Percentiles rank a stretch among this genome's conserved stretches.
phyloP scores from a whole-genome alignment of 2,888 invertebrate genomes.

The Agrotis ipsilon region DNA sequence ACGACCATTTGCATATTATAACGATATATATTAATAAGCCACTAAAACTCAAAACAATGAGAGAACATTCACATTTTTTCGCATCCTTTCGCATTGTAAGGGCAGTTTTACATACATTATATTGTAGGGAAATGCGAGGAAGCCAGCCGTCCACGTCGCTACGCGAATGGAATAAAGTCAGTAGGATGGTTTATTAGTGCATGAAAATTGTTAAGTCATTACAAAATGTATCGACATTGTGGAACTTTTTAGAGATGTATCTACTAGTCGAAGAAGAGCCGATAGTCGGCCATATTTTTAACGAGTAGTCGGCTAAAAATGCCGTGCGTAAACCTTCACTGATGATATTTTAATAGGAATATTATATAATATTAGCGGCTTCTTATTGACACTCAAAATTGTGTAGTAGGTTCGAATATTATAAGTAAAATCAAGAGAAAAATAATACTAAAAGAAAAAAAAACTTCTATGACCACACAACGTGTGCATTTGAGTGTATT shows the following conservation, averaged over 20 bases:
- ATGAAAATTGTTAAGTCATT: conserved; percentile 56
- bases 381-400: no score
- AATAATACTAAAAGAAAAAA: no score
- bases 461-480: no score
- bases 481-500: no score
- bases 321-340: no score
- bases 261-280: no score
- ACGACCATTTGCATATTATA: conserved; percentile 55
- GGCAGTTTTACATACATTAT: conserved; percentile 60
- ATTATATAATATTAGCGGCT: no score
- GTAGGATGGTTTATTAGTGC: conserved; percentile 52
- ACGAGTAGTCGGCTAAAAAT: no score
- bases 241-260: background rate
- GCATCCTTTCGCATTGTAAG: conserved; percentile 47
- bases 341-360: no score
- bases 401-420: no score
- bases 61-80: conserved; percentile 55
- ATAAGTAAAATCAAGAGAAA: no score
- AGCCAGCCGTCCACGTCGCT: conserved; percentile 50
- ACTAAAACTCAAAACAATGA: conserved; percentile 57
- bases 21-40: conserved; percentile 55
- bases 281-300: no score
- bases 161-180: conserved; percentile 63
- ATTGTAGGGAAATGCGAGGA: conserved; percentile 52
- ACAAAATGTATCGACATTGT: conserved; percentile 44